Evolutionary conservation across 2,797 vertebrate species (phyloP).

Genomic region (Takifugu ocellatus): DNA sequence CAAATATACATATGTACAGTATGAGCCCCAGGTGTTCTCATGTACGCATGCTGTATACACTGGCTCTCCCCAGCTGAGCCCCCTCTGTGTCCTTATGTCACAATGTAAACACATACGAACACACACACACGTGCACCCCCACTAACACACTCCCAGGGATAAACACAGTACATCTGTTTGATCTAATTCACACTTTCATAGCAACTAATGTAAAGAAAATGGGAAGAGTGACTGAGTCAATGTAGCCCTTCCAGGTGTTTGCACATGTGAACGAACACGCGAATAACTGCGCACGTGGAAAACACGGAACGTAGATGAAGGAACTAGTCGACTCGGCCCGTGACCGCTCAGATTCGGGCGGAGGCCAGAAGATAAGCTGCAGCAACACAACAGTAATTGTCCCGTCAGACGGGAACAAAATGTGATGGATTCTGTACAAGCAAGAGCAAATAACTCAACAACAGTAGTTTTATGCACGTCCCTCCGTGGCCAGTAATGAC

Average conservation of each 20-base stretch:
- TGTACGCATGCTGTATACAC: slow-evolving; percentile 45
- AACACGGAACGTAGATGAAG: slow-evolving; percentile 18
- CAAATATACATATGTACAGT: slow-evolving; percentile 29
- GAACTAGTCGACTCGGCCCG: slow-evolving; percentile 7
- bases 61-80: slow-evolving; percentile 58
- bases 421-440: slow-evolving; percentile 10
- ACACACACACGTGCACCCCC: slow-evolving; percentile 4
- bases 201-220: slow-evolving; percentile 34
- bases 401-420: slow-evolving; percentile 17
- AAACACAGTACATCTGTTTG: slow-evolving; percentile 29
- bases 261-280: background rate
- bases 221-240: slow-evolving; percentile 21
- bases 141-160: slow-evolving; percentile 16
- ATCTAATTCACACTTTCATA: slow-evolving; percentile 21
- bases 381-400: background rate
- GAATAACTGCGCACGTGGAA: slow-evolving; percentile 6
- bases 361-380: slow-evolving; percentile 25
- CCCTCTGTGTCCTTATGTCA: background rate
- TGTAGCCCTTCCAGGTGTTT: slow-evolving; percentile 22
- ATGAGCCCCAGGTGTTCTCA: slow-evolving; percentile 58
- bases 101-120: slow-evolving; percentile 7
- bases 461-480: slow-evolving; percentile 7
- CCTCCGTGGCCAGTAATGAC: slow-evolving; percentile 7
- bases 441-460: slow-evolving; percentile 23
- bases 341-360: slow-evolving; percentile 10